Evolutionary conservation across 2,888 invertebrate species (phyloP), one percentile per base, ranked within the genome.

Genomic region (Drosophila fulvimacula): DNA sequence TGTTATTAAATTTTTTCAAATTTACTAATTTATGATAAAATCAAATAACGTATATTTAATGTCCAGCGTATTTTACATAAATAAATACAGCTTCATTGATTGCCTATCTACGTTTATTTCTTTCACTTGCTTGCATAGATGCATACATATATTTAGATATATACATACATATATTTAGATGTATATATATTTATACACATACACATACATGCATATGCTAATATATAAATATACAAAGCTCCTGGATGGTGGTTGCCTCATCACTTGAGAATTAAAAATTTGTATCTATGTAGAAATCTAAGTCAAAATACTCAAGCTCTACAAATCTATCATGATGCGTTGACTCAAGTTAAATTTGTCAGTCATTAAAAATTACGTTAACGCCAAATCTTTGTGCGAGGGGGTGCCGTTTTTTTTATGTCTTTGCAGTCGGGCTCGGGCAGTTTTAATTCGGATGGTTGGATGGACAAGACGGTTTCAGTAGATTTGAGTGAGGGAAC

Each of bases 401-500:
- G 1, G 7, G 52, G 5, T 10, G 4, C 2, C 4, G 5, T 13
- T 2, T 7, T 17, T 24, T 13, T 19, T 1, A 9, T 15, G 7
- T 5, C 13, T 4, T 10, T 51, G 49, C 49, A 51, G 17, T 48
- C 30, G 2, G 30, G 48, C n/a, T 48, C 30, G 9, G 44, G 9
- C n/a, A 9, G 7, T 5, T 24, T 13, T 9, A 15, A 7, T 6
- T 42, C 42, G 4, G 42, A 42, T 21, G 24, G 0, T 15, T 9
- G 7, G 13, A 3, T 7, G 3, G 21, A 10, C 2, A 10, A 1
- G 3, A 30, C 2, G 10, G 9, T 10, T 10, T 30, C 3, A 24
- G 1, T 0, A 0, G 42, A 21, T 0, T 42, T 5, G 0, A 48
- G 0, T 17, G 11, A 5, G 30, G 30, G 17, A 3, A 27, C 7